Evolutionary conservation across 2,888 invertebrate genomes (phyloP), one percentile per base, ranked within the genome.

Genomic region (Tuta absoluta): DNA sequence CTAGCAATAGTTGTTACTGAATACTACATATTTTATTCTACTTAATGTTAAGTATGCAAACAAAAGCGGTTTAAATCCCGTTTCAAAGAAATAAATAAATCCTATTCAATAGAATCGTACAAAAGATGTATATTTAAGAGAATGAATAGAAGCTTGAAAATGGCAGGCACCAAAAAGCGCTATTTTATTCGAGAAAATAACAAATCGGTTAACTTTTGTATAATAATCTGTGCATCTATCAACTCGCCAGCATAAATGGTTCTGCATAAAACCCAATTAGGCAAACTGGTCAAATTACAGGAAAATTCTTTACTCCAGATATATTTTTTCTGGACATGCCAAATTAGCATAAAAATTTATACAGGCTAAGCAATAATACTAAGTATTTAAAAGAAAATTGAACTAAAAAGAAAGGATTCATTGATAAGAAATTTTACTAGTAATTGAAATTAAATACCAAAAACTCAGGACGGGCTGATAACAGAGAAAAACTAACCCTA

Each of bases 211-310:
- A 67, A 69, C 67, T 65, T 68, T 72, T 69, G 70, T 72, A 65
- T 67, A 49, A 45, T 66, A 61, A 61, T 64, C 63, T 65, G 62
- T 65, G 63, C 68, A 71, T 75, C 74, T 72, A 73, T 76, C 71
- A 74, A 67, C 68, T 63, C 65, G 41, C 63, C 58, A 61, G 62
- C 65, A 70, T 71, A 71, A 77, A 74, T 76, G 73, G 73, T 72
- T 57, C 63, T 28, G 67, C 65, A 75, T 76, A 75, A 78, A 78
- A 79, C 71, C 72, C 72, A 72, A 78, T 78, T 78, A 75, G 63
- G 67, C 65, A 66, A 70, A 69, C 72, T 33, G 70, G 67, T 71
- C 66, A 67, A 73, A 74, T 72, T 71, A 71, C 61, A 68, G 63
- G 69, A 72, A 72, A 71, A 68, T 68, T 72, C 61, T 65, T 60